Conservation (phyloP, 1,140 invertebrate genomes). For the Holcopasites calliopsidis region DNA sequence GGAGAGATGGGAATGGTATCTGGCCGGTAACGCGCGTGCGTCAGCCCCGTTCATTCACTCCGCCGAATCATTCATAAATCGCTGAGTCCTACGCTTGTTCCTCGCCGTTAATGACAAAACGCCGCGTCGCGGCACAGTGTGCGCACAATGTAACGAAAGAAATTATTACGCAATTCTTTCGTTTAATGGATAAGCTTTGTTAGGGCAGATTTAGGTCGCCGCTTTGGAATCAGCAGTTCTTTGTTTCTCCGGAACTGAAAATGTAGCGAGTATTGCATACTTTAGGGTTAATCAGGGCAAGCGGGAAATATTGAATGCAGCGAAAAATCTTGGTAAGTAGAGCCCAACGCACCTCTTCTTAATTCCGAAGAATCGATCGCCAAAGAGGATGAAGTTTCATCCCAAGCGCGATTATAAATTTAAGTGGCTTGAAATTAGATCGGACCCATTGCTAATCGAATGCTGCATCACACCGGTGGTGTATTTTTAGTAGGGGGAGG, state of each 20-base stretch:
- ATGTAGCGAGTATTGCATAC: no score
- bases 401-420: not conserved
- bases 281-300: no score
- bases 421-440: slow-evolving; percentile 26
- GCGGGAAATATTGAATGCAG: no score
- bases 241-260: not conserved
- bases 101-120: slow-evolving; percentile 16
- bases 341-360: not conserved
- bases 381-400: not conserved
- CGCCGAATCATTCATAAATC: slow-evolving; percentile 57
- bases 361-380: not conserved
- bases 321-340: no score
- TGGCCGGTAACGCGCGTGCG: slow-evolving; percentile 23
- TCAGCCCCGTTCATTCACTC: slow-evolving; percentile 56
- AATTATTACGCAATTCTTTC: not conserved
- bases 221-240: no score
- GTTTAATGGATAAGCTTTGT: not conserved
- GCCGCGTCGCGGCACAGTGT: not conserved
- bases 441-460: slow-evolving; percentile 28
- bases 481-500: slow-evolving; percentile 10
- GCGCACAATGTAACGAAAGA: no score
- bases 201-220: no score
- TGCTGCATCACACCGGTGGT: not conserved
- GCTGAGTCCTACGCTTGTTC: slow-evolving; percentile 1
- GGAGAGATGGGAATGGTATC: slow-evolving; percentile 59